Conservation (phyloP, 1,140 invertebrate genomes). For the Anoplophora glabripennis region DNA sequence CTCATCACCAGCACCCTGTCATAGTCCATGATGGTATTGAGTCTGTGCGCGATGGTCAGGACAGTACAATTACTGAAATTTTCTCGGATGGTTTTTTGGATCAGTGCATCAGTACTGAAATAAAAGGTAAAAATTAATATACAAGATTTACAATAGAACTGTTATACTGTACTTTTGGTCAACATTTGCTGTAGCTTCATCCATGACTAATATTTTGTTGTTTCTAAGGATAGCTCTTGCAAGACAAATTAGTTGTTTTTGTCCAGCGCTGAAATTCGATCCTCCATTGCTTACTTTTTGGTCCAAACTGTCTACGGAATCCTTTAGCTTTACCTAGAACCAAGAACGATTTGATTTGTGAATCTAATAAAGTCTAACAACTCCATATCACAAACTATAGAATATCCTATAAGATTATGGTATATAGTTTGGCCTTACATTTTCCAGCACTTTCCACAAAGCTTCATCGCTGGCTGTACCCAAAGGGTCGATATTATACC, state of each 20-base stretch:
- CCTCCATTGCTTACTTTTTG: constrained; percentile 67
- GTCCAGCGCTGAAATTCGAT: constrained; percentile 78
- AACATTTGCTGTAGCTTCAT: constrained; percentile 61
- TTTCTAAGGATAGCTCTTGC: constrained; percentile 72
- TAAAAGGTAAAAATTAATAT: neutral
- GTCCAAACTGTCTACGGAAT: constrained; percentile 59
- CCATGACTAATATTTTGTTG: constrained; percentile 58
- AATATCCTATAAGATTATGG: too few relatives aligned
- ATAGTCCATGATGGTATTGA: constrained; percentile 26
- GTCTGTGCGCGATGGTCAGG: constrained; percentile 67
- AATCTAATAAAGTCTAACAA: too few relatives aligned
- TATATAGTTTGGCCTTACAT: constrained; percentile 45
- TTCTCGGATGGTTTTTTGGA: constrained; percentile 58
- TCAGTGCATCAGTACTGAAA: constrained; percentile 54
- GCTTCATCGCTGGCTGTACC: constrained; percentile 61
- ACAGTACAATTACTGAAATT: constrained; percentile 64
- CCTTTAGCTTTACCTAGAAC: constrained; percentile 54
- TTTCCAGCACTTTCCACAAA: constrained; percentile 65
- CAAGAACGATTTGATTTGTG: too few relatives aligned
- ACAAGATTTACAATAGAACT: neutral
- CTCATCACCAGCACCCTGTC: constrained; percentile 49
- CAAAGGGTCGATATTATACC: constrained; percentile 81
- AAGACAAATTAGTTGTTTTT: constrained; percentile 81
- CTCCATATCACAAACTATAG: too few relatives aligned
- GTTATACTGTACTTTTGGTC: constrained; percentile 36